phyloP scores from a whole-genome alignment of 1,140 invertebrate species.

The Chironomus tepperi region DNA sequence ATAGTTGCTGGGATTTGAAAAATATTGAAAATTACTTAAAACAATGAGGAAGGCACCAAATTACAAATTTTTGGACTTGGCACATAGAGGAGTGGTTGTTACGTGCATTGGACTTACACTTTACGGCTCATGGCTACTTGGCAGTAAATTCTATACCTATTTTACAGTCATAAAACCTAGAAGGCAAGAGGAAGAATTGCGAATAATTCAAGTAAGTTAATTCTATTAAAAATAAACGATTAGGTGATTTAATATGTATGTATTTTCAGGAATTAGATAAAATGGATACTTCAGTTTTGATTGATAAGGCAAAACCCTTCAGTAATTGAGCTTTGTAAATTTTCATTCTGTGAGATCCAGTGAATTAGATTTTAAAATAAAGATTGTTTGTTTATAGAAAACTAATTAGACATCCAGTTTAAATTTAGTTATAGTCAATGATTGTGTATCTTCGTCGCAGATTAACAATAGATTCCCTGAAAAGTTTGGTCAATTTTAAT shows the following conservation, averaged over 20 bases:
- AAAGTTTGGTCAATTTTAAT: too few relatives aligned
- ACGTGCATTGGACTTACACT: slow-evolving; percentile 1
- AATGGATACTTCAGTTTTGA: neutral
- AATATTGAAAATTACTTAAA: neutral
- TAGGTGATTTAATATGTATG: neutral
- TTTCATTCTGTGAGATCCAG: neutral
- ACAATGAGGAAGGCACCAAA: slow-evolving; percentile 11
- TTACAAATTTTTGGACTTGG: neutral
- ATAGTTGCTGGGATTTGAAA: too few relatives aligned
- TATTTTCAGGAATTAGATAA: neutral
- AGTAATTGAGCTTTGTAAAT: neutral
- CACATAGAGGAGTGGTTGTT: neutral
- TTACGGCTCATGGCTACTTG: neutral
- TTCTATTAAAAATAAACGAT: neutral
- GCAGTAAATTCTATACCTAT: neutral
- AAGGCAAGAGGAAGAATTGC: neutral
- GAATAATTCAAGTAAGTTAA: neutral
- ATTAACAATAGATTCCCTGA: too few relatives aligned
- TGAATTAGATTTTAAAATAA: too few relatives aligned
- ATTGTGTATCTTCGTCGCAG: too few relatives aligned
- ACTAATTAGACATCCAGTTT: too few relatives aligned
- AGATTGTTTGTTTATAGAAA: too few relatives aligned
- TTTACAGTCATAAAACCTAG: neutral
- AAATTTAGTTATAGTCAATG: too few relatives aligned
- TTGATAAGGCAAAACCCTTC: neutral